Evolutionary conservation across 2,113 vertebrate genomes (phyloP).

Genomic region (Brienomyrus longianalis): DNA sequence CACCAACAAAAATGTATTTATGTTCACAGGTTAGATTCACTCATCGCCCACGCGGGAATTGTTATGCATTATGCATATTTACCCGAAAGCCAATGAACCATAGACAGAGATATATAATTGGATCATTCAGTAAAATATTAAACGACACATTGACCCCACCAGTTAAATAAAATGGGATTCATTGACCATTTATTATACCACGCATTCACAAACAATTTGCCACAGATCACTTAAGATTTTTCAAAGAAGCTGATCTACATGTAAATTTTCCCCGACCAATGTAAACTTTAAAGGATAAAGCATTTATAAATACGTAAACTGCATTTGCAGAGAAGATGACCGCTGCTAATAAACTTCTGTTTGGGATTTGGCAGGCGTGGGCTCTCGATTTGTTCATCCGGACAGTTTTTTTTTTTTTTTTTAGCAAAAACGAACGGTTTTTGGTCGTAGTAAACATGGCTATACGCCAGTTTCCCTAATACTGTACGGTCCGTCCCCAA

Average conservation of each 20-base stretch:
- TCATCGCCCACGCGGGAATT: neutral
- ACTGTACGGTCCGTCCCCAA: neutral
- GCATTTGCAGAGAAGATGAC: neutral
- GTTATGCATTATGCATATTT: neutral
- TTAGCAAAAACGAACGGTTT: neutral
- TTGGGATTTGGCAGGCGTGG: neutral
- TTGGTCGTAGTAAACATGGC: neutral
- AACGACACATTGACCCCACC: neutral
- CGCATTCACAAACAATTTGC: neutral
- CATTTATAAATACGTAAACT: neutral
- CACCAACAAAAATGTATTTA: neutral
- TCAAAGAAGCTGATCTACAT: neutral
- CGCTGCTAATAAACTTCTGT: neutral
- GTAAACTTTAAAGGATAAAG: neutral
- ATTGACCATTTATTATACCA: neutral
- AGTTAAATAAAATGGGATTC: neutral
- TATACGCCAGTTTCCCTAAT: neutral
- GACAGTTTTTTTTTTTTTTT: neutral
- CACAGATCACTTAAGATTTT: neutral
- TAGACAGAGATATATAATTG: neutral
- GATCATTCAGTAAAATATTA: neutral
- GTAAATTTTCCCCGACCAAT: neutral
- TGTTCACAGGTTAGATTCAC: slow-evolving; percentile 6
- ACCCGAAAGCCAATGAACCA: neutral
- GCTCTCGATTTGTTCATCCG: neutral